Evolutionary conservation across 2,797 vertebrate species (phyloP).

Genomic region (Cuculus canorus): DNA sequence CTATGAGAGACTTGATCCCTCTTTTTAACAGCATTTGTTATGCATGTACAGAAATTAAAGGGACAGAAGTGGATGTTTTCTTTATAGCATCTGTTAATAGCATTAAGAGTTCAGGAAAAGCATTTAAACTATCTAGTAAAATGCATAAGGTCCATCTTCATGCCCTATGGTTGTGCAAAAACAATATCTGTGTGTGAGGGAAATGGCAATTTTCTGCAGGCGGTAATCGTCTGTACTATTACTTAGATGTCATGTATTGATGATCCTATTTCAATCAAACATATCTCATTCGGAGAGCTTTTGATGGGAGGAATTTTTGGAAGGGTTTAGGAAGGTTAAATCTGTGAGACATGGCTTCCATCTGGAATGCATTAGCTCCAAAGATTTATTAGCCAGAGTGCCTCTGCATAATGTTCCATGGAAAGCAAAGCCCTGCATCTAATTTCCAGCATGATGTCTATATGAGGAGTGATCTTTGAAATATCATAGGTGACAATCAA

Average conservation of each 20-base stretch:
- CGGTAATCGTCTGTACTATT: slow-evolving; percentile 80
- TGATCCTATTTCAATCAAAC: slow-evolving; percentile 86
- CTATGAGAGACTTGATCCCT: slow-evolving; percentile 58
- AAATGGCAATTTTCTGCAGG: slow-evolving; percentile 73
- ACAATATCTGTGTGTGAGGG: slow-evolving; percentile 64
- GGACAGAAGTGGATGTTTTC: slow-evolving; percentile 51
- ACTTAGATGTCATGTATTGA: slow-evolving; percentile 85
- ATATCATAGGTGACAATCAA: slow-evolving; percentile 84
- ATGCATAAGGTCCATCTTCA: slow-evolving; percentile 52
- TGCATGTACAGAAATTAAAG: slow-evolving; percentile 61
- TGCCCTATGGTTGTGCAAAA: slow-evolving; percentile 60
- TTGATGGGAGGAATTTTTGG: slow-evolving; percentile 87
- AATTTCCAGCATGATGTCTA: slow-evolving; percentile 85
- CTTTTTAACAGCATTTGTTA: slow-evolving; percentile 63
- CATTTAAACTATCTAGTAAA: slow-evolving; percentile 55
- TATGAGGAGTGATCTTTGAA: slow-evolving; percentile 83
- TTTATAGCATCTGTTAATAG: slow-evolving; percentile 53
- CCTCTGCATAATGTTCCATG: slow-evolving; percentile 88
- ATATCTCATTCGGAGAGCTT: slow-evolving; percentile 81
- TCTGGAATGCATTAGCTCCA: slow-evolving; percentile 92
- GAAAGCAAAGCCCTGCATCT: slow-evolving; percentile 83
- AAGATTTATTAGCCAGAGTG: slow-evolving; percentile 92
- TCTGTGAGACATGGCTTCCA: slow-evolving; percentile 89
- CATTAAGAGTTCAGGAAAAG: slow-evolving; percentile 46
- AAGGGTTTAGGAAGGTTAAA: slow-evolving; percentile 93